Base-by-base conservation (phyloP, 2,797 vertebrate genomes). In the Naso thynnoides region DNA sequence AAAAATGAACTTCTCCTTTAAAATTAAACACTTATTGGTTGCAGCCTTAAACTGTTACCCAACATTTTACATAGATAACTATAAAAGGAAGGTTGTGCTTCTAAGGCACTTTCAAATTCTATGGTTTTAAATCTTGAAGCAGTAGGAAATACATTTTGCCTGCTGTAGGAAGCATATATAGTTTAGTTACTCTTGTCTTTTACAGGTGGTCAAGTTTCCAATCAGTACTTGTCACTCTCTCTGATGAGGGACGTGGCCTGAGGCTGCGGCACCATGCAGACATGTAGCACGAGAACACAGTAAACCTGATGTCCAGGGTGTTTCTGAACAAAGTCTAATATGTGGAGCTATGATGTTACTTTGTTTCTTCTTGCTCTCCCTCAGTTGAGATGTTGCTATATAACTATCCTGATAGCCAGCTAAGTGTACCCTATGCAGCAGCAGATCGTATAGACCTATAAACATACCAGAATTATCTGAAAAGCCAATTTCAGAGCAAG, bases 211-310 rank as follows among this genome's bases (percentile, higher is more conserved):
- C 61, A 73, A 48, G 53, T 69, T 73, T 47, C 73, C 52, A 45
- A 36, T 55, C 79, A 58, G 70, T 76, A 69, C 38, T 50, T 19
- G 54, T 77, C 71, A 80, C 53, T 81, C 70, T 42, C 56, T 68
- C 33, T 73, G 78, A 88, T 85, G 67, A 79, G 71, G 66, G 62
- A 70, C 73, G 8, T 49, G 70, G 60, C 78, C 64, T 1, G 55
- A 76, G 72, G 72, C 75, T 48, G 50, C 2, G 1, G 59, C 44
- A 41, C 55, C 47, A 31, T 60, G 41, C 49, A 47, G 61, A 69
- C 47, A 77, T 18, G 15, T 61, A 68, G 57, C 58, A 29, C 24
- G 16, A 52, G 8, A 55, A 36, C 36, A 44, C 15, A 55, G 23
- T 44, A 31, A 62, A 27, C n/a, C 31, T 29, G 41, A 50, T 58